Evolutionary conservation across 2,797 vertebrate species (phyloP).

Genomic region (Sebastes kiyomatsui): DNA sequence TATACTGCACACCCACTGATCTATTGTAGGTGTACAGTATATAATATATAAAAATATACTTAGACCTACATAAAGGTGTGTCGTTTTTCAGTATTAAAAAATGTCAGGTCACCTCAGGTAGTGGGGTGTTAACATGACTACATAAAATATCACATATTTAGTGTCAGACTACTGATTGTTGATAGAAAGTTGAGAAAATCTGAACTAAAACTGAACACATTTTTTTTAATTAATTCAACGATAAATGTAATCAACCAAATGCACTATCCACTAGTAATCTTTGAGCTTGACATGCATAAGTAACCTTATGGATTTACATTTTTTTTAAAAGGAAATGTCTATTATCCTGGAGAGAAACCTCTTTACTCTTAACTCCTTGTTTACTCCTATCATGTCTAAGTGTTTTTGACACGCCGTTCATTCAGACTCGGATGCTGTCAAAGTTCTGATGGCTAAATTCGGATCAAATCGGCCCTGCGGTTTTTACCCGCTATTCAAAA

Average conservation of each 20-base stretch:
- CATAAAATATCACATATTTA: not conserved
- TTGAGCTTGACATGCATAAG: not conserved
- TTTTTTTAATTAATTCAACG: not conserved
- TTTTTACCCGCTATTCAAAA: conserved; percentile 11
- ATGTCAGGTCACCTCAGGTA: too few relatives aligned
- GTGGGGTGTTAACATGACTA: too few relatives aligned
- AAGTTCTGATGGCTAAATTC: conserved; percentile 1
- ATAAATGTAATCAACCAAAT: not conserved
- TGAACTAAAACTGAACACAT: not conserved
- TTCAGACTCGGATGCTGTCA: conserved; percentile 31
- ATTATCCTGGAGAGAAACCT: not conserved
- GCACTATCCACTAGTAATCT: not conserved
- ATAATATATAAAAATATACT: not conserved
- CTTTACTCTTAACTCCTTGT: not conserved
- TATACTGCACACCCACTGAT: not conserved
- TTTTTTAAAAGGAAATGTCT: not conserved
- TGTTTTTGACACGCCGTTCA: conserved; percentile 43
- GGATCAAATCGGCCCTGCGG: conserved; percentile 15
- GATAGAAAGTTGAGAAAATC: not conserved
- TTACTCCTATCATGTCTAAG: conserved; percentile 1
- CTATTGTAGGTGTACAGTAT: not conserved
- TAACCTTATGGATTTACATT: not conserved
- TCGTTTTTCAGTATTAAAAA: not conserved
- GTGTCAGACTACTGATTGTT: not conserved
- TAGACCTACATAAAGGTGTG: not conserved